Conservation (phyloP, 1,140 invertebrate genomes). For the Acromyrmex echinatior region DNA sequence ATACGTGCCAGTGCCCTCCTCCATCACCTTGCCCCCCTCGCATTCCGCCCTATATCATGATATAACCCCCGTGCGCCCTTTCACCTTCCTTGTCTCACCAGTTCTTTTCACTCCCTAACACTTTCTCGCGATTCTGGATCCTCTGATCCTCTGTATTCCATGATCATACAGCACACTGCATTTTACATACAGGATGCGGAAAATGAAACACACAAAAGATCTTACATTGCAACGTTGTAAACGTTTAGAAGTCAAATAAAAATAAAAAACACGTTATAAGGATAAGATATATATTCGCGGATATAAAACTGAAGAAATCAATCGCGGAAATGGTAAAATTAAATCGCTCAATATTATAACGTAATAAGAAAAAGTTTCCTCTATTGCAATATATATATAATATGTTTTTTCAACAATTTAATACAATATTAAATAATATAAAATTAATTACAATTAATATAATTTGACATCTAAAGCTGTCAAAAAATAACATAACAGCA, state of each 20-base stretch:
- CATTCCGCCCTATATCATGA: conserved; percentile 52
- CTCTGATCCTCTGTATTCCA: background rate
- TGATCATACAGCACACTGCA: background rate
- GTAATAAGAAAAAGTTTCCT: background rate
- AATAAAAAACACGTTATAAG: background rate
- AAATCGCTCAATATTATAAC: background rate
- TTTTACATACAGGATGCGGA: conserved; percentile 9
- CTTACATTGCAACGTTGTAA: background rate
- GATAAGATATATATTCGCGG: no score
- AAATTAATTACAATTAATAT: background rate
- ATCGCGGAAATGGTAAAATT: background rate
- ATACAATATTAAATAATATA: background rate
- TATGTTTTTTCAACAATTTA: background rate
- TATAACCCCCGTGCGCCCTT: conserved; percentile 10
- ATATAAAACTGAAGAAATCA: background rate
- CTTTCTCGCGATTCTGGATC: conserved; percentile 11
- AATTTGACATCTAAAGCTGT: background rate
- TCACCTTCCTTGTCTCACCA: background rate
- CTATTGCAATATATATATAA: background rate
- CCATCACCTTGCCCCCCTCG: background rate
- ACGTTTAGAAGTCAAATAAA: background rate
- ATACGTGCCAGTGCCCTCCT: conserved; percentile 72
- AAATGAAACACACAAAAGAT: background rate
- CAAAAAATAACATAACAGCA: background rate
- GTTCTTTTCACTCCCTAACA: conserved; percentile 12